Conservation (phyloP, 2,113 vertebrate species). For the Albula goreensis region DNA sequence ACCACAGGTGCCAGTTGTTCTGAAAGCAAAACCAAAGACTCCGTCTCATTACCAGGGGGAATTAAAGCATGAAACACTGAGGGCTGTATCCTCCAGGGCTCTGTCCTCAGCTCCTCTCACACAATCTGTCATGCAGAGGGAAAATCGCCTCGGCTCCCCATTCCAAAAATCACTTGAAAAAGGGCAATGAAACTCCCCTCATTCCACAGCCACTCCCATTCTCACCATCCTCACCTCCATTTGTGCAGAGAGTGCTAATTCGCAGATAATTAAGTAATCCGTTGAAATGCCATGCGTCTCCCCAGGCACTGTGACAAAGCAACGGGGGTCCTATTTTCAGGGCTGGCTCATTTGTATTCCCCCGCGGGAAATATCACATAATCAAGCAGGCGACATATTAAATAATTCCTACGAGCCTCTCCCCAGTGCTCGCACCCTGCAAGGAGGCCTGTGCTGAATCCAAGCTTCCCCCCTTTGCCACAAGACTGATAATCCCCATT, state of each 20-base stretch:
- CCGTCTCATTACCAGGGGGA: conserved; percentile 46
- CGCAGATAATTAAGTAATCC: conserved; percentile 77
- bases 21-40: not conserved
- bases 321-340: conserved; percentile 59
- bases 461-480: not conserved
- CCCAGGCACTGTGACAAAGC: conserved; percentile 53
- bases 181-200: not conserved
- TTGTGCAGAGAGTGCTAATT: conserved; percentile 71
- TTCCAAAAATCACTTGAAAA: conserved; percentile 51
- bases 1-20: not conserved
- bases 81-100: conserved; percentile 23
- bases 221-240: conserved; percentile 55
- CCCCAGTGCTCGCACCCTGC: conserved; percentile 10
- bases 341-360: conserved; percentile 59
- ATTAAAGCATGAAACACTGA: not conserved
- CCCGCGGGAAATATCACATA: conserved; percentile 49
- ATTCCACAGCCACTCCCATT: conserved; percentile 41
- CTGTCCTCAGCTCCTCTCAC: conserved; percentile 45
- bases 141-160: conserved; percentile 29
- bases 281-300: conserved; percentile 69
- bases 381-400: conserved; percentile 55
- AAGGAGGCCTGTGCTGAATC: conserved; percentile 29
- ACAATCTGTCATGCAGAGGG: conserved; percentile 52
- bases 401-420: conserved; percentile 53
- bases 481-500: conserved; percentile 33